Conservation (phyloP, 1,140 invertebrate species). For the Drosophila prosaltans region DNA sequence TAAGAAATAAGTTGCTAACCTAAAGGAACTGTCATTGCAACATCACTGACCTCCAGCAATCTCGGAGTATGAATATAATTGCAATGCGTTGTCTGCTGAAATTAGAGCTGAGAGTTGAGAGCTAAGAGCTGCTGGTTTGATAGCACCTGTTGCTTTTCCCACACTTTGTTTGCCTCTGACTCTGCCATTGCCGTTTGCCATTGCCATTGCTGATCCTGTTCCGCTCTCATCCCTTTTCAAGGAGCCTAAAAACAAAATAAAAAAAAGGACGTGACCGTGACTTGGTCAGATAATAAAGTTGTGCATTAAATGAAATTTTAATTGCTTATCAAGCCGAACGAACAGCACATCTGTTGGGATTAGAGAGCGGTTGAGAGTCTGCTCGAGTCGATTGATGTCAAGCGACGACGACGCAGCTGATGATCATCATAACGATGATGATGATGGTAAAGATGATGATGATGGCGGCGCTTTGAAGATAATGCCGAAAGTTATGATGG, state of each 20-base stretch:
- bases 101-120: constrained; percentile 44
- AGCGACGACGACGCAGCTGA: constrained; percentile 44
- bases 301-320: constrained; percentile 77
- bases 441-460: constrained; percentile 16
- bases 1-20: too few species aligned
- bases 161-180: constrained; percentile 42
- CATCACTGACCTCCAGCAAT: constrained; percentile 35
- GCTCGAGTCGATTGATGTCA: constrained; percentile 72
- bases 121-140: constrained; percentile 11
- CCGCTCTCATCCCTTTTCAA: constrained; percentile 7
- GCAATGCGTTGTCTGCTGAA: constrained; percentile 49
- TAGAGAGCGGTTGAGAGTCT: constrained; percentile 48
- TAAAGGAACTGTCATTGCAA: too few species aligned
- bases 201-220: constrained; percentile 17
- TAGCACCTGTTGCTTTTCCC: constrained; percentile 81
- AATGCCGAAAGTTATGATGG: constrained; percentile 76
- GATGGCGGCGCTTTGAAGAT: constrained; percentile 74
- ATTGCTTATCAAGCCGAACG: constrained; percentile 69
- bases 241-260: constrained; percentile 5
- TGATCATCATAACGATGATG: constrained; percentile 34
- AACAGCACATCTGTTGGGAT: constrained; percentile 68
- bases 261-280: constrained; percentile 76
- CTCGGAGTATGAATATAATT: constrained; percentile 40
- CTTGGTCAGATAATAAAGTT: constrained; percentile 72
- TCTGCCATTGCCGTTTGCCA: constrained; percentile 10